Percentiles rank a stretch among this genome's conserved stretches.
phyloP scores from a whole-genome alignment of 2,888 invertebrate genomes.

The Stenodera caucasica region DNA sequence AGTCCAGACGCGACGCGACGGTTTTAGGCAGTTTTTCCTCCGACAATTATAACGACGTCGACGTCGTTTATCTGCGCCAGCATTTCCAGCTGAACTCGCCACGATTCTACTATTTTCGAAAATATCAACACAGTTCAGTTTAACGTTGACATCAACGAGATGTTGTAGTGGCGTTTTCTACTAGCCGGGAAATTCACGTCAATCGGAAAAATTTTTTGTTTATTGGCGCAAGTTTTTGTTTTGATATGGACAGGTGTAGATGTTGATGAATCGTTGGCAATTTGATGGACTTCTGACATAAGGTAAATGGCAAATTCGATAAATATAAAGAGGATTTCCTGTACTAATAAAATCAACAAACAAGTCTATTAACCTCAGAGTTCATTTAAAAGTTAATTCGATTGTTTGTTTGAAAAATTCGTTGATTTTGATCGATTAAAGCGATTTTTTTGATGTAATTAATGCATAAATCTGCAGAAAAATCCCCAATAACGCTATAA shows the following conservation, averaged over 20 bases:
- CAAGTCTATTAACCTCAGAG: slow-evolving; percentile 7
- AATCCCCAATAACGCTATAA: no score
- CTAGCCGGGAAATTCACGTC: neutral
- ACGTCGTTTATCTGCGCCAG: slow-evolving; percentile 28
- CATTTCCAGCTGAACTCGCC: slow-evolving; percentile 30
- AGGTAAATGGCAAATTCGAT: neutral
- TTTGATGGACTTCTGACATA: slow-evolving; percentile 7
- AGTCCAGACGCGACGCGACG: slow-evolving; percentile 9
- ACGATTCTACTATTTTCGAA: neutral
- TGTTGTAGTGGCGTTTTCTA: slow-evolving; percentile 9
- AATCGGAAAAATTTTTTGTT: neutral
- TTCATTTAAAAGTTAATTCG: neutral
- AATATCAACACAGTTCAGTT: slow-evolving; percentile 29
- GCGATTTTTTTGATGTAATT: no score
- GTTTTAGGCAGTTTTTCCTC: neutral
- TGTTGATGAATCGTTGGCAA: neutral
- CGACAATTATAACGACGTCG: neutral
- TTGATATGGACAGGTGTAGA: neutral
- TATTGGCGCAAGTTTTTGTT: neutral
- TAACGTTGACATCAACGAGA: slow-evolving; percentile 30
- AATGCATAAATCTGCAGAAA: no score
- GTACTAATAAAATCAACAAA: slow-evolving; percentile 6
- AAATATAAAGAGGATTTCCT: slow-evolving; percentile 1
- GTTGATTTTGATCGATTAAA: slow-evolving; percentile 2
- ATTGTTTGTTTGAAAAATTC: neutral